Percentiles rank a stretch among this genome's conserved stretches.
Evolutionary conservation across 2,797 vertebrate genomes (phyloP).

Genomic region (Sorex maritimensis): DNA sequence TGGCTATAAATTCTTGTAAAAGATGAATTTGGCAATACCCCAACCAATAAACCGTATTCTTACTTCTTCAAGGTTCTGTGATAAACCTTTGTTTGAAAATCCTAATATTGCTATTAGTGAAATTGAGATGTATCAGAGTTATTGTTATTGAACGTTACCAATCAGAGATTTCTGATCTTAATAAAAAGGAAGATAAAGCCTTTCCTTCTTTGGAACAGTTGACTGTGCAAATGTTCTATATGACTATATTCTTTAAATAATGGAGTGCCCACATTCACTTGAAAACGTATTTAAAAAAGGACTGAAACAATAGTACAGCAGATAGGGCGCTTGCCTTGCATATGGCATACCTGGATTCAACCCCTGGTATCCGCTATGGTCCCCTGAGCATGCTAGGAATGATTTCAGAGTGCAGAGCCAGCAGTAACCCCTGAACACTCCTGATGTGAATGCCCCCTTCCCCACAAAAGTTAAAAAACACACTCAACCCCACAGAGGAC

Average conservation of each 20-base stretch:
- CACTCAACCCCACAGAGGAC: neutral
- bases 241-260: neutral
- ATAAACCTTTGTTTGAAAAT: slow-evolving; percentile 12
- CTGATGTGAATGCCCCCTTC: too few species aligned
- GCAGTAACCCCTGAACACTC: too few species aligned
- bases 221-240: neutral
- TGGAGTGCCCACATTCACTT: slow-evolving; percentile 1
- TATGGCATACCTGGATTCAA: too few species aligned
- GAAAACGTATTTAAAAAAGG: neutral
- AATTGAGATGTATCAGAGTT: neutral
- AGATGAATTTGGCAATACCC: neutral
- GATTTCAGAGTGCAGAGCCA: too few species aligned
- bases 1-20: slow-evolving; percentile 15
- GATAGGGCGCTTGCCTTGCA: too few species aligned
- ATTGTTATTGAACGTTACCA: neutral
- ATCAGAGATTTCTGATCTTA: neutral
- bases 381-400: too few species aligned
- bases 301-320: neutral
- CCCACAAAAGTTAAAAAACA: too few species aligned
- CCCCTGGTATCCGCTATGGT: too few species aligned
- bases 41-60: neutral
- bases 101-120: neutral
- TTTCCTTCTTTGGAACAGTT: neutral
- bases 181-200: neutral
- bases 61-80: slow-evolving; percentile 15